phyloP scores from a whole-genome alignment of 2,888 invertebrate species.

The Dicyrtoma fusca region DNA sequence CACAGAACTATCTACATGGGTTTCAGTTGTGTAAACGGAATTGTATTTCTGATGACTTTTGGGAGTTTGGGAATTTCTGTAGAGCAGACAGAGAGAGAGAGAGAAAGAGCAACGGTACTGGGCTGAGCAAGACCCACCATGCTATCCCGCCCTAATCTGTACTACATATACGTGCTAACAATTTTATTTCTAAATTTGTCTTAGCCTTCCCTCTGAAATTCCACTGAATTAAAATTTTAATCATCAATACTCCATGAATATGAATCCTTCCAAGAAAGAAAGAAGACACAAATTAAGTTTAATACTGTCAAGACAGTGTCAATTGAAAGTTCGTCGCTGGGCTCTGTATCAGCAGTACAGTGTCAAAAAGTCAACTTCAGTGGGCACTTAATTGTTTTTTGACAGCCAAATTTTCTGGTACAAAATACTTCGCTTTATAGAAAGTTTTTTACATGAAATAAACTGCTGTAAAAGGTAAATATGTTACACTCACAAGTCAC shows the following conservation, averaged over 20 bases:
- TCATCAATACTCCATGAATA: conserved; percentile 5
- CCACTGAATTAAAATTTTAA: neutral
- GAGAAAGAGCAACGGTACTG: neutral
- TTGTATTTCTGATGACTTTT: conserved; percentile 45
- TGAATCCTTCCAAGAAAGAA: neutral
- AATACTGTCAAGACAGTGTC: no score
- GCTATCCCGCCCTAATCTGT: neutral
- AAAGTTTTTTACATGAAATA: no score
- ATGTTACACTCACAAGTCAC: no score
- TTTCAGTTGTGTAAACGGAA: neutral
- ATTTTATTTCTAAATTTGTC: neutral
- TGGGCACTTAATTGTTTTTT: no score
- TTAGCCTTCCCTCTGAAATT: neutral
- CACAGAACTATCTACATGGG: conserved; percentile 1
- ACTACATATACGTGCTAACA: no score
- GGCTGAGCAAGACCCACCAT: no score
- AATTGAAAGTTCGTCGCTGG: no score
- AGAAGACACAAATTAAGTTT: neutral
- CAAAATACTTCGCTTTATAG: no score
- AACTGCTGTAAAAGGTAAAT: no score
- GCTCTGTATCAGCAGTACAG: no score
- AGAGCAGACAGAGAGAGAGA: neutral
- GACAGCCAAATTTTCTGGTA: no score
- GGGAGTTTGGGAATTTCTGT: conserved; percentile 39
- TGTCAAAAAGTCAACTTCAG: no score